Evolutionary conservation across 2,888 invertebrate species (phyloP), one percentile per base, ranked within the genome.

Genomic region (Meliscaeva auricollis): DNA sequence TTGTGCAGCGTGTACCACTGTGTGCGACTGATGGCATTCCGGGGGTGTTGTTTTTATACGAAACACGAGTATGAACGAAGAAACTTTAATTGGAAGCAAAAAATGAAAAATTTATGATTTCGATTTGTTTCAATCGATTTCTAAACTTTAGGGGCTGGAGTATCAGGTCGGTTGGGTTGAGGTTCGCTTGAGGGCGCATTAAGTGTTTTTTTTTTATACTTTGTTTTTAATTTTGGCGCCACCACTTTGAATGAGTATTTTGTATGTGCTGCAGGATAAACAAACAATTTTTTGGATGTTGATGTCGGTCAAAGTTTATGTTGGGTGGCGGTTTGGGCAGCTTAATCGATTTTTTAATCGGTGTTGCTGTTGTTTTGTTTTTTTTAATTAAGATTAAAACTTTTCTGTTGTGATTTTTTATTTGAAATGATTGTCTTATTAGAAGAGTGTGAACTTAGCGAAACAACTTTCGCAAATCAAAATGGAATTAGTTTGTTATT

Each of bases 31-130:
- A 22, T 66, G 70, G 52, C 62, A 38, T 77, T 58, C 35, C 38
- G n/a, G 30, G 52, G 54, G 77, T 62, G 66, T 66, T 48, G 50
- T 35, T 64, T 41, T 35, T 20, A 1, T 38, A 26, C 17, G 35
- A 38, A 38, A 38, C 8, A 38, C 22, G 30, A 58, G 41, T 20
- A 5, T 20, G 17, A 26, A 50, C 30, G 56, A 20, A 66, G 13
- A 76, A 62, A 56, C 48, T 77, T 77, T 81, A 85, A 85, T 85
- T 81, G 69, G 73, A 76, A 60, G 68, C 73, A 81, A 81, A 77
- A 85, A 85, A 81, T 81, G 76, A 85, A 81, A 77, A 85, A 73
- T 81, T 81, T 85, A 85, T 81, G 85, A 54, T 69, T 76, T 81
- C 85, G 85, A 81, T 85, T 76, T 77, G 73, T 81, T 81, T 81